phyloP scores from a whole-genome alignment of 1,140 invertebrate genomes.

The Coptotermes formosanus region DNA sequence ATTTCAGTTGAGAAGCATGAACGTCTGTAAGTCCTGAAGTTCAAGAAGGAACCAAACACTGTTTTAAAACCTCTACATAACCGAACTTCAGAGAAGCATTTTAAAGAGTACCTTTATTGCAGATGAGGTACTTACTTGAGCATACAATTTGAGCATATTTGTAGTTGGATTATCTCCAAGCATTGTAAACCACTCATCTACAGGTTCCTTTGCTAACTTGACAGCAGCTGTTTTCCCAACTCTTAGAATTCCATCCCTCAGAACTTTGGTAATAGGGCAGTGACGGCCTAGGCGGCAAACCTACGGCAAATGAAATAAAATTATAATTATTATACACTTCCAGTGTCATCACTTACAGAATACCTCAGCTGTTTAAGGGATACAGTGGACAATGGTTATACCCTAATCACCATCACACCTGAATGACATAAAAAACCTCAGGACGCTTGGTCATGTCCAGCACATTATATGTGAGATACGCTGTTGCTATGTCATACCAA shows the following conservation, averaged over 20 bases:
- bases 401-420: too few species aligned
- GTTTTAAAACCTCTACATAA: background rate
- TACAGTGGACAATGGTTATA: too few species aligned
- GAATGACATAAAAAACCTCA: too few species aligned
- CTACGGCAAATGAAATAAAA: slow-evolving; percentile 40
- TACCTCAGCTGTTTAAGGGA: too few species aligned
- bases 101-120: too few species aligned
- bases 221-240: slow-evolving; percentile 69
- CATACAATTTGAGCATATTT: slow-evolving; percentile 82
- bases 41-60: background rate
- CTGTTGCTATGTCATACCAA: too few species aligned
- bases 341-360: too few species aligned
- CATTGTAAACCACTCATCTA: slow-evolving; percentile 90
- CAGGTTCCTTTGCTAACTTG: slow-evolving; percentile 64
- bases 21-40: slow-evolving; percentile 11
- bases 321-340: background rate
- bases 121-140: slow-evolving; percentile 59
- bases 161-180: slow-evolving; percentile 77
- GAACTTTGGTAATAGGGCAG: slow-evolving; percentile 77
- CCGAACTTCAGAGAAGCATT: too few species aligned
- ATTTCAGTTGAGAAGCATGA: background rate
- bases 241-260: slow-evolving; percentile 85
- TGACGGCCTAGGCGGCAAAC: slow-evolving; percentile 87
- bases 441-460: too few species aligned
- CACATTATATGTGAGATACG: too few species aligned